Conservation (phyloP, 2,888 invertebrate genomes). For the Erynnis tages region DNA sequence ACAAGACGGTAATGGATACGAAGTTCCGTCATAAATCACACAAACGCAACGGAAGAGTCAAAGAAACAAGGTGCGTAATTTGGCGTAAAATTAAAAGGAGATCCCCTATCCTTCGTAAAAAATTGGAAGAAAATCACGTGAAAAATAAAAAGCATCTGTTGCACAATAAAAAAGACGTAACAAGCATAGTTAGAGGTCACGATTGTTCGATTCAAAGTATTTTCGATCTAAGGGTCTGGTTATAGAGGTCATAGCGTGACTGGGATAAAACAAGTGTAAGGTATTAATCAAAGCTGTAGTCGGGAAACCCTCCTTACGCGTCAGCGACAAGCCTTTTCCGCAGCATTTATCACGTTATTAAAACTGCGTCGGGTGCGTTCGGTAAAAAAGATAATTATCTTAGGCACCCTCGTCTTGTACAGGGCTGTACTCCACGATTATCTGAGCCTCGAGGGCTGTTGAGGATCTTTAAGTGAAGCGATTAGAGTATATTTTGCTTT, state of each 20-base stretch:
- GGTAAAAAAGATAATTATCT: slow-evolving; percentile 82
- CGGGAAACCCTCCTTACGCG: slow-evolving; percentile 65
- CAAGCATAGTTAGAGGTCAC: slow-evolving; percentile 42
- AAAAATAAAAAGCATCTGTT: slow-evolving; percentile 75
- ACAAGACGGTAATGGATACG: background rate
- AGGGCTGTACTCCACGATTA: slow-evolving; percentile 61
- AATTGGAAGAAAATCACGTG: slow-evolving; percentile 56
- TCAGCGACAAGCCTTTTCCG: slow-evolving; percentile 76
- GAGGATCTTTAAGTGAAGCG: too few relatives aligned
- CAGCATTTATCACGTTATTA: slow-evolving; percentile 80
- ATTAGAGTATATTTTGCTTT: too few relatives aligned
- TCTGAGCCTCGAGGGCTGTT: slow-evolving; percentile 9
- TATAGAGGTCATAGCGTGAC: slow-evolving; percentile 7
- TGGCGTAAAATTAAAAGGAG: slow-evolving; percentile 68
- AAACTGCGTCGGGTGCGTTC: slow-evolving; percentile 69
- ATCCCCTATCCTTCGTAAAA: slow-evolving; percentile 46
- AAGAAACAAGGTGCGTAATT: slow-evolving; percentile 59
- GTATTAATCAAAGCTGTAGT: slow-evolving; percentile 60
- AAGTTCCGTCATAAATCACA: slow-evolving; percentile 30
- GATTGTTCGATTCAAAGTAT: background rate
- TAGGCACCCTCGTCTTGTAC: slow-evolving; percentile 73
- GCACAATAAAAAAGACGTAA: slow-evolving; percentile 61
- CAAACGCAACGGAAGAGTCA: slow-evolving; percentile 34
- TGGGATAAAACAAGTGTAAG: slow-evolving; percentile 33
- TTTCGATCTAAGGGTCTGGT: slow-evolving; percentile 8